phyloP scores from a whole-genome alignment of 2,797 vertebrate species.

The Orientallactaga sibirica region DNA sequence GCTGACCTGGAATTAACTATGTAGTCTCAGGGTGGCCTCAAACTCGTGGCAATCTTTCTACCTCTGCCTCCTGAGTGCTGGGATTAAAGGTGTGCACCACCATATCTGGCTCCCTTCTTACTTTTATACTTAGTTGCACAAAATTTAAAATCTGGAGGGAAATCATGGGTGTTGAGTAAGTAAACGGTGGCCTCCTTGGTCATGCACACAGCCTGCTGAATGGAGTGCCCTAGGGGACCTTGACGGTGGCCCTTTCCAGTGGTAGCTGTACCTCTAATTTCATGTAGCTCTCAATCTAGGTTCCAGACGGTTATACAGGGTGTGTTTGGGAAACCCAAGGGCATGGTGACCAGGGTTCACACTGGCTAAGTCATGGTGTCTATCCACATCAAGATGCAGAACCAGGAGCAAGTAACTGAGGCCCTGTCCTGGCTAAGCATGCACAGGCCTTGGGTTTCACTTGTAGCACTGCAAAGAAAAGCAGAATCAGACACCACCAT shows the following conservation, averaged over 20 bases:
- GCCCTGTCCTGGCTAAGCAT: neutral
- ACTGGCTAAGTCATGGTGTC: neutral
- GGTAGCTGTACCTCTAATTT: neutral
- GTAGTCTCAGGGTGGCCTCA: no score
- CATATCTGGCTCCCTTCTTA: no score
- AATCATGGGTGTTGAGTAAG: neutral
- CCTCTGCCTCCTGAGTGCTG: no score
- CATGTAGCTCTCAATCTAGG: neutral
- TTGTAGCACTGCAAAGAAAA: neutral
- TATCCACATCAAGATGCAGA: neutral
- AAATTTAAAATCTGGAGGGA: slow-evolving; percentile 40
- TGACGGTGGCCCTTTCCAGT: neutral
- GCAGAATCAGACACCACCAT: no score
- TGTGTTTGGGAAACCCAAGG: neutral
- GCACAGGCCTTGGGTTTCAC: neutral
- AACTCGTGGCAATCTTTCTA: no score
- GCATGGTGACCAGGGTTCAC: no score
- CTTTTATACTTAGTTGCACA: neutral
- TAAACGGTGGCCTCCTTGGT: neutral
- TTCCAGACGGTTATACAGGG: neutral
- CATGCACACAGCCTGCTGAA: neutral
- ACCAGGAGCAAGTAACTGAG: neutral
- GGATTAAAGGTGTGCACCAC: no score
- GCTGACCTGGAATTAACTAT: no score
- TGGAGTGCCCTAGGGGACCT: neutral